Base-by-base conservation (phyloP, 2,797 vertebrate species). In the Scolopax bukidnonensis region DNA sequence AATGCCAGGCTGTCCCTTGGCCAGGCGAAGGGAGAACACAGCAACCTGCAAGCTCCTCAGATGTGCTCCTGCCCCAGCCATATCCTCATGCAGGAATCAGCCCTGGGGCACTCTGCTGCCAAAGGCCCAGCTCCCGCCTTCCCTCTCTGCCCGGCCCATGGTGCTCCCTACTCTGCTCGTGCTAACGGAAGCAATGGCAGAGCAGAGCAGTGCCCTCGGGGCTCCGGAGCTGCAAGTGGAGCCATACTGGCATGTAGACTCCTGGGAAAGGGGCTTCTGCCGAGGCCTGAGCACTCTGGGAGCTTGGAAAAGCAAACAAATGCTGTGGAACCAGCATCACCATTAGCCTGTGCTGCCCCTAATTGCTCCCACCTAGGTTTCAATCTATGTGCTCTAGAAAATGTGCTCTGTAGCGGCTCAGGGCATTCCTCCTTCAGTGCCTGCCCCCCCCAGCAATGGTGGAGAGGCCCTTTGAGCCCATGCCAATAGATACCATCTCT, bases 141-240 rank as follows among this genome's bases (percentile, higher is more conserved):
- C 9, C 10, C 36, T 2, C 4, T 4, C 79, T 88, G 54, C n/a
- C 27, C 1, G 16, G 23, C 19, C n/a, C 1, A 1, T 5, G 48
- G 27, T 17, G 10, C 43, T 60, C 20, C 30, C 53, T 21, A 13
- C 45, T 25, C 28, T 47, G 16, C 40, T 16, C 2, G 5, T 33
- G 36, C 81, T 27, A 1, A 11, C 15, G 45, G 61, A 20, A 47
- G 12, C 0, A 3, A 3, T 3, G 48, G 28, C 0, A 0, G 33
- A 51, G 38, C 70, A 47, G 61, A 1, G 8, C 56, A 12, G 21
- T 27, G 60, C 32, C 40, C 25, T 17, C 8, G 1, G 6, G 18
- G 19, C 43, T 53, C 38, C 3, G 11, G 24, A 51, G 75, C 53
- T 32, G 69, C 23, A 13, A 13, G 48, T 16, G 28, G 48, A 61